A percentile compares a stretch with the other conserved stretches of the same genome.
Evolutionary conservation across 2,797 vertebrate genomes (phyloP).

Genomic region (Malacoctenus gilli): DNA sequence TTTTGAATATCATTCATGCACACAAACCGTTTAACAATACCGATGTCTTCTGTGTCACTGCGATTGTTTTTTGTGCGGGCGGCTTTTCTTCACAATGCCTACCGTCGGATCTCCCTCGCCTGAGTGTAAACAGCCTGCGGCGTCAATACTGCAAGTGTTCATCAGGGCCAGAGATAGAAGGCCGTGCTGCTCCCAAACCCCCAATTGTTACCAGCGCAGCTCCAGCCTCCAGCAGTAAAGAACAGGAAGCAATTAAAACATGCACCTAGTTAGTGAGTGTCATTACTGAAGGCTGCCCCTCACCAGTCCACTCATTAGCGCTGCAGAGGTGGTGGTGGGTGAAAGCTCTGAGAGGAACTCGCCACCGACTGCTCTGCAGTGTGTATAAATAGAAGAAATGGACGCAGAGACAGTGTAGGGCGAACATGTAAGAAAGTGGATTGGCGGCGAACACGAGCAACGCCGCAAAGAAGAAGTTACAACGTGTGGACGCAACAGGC

Average conservation of each 20-base stretch:
- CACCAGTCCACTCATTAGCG: slow-evolving; percentile 82
- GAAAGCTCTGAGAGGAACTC: slow-evolving; percentile 67
- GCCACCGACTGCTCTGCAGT: slow-evolving; percentile 44
- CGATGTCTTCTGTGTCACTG: too few relatives aligned
- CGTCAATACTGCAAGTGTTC: slow-evolving; percentile 63
- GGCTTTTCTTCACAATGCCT: slow-evolving; percentile 48
- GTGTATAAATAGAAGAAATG: slow-evolving; percentile 37
- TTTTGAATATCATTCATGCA: too few relatives aligned
- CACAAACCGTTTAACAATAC: too few relatives aligned
- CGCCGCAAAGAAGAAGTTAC: slow-evolving; percentile 3
- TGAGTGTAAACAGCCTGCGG: slow-evolving; percentile 54
- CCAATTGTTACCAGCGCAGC: slow-evolving; percentile 67
- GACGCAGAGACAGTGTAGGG: slow-evolving; percentile 19
- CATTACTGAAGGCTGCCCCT: slow-evolving; percentile 78
- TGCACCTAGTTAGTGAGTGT: slow-evolving; percentile 79
- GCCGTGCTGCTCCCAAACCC: slow-evolving; percentile 56
- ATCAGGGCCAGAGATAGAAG: slow-evolving; percentile 70
- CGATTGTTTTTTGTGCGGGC: too few relatives aligned
- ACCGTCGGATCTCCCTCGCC: too few relatives aligned
- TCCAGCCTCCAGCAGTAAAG: slow-evolving; percentile 79
- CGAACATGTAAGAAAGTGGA: slow-evolving; percentile 23
- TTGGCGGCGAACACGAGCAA: slow-evolving; percentile 12
- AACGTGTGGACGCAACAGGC: background rate
- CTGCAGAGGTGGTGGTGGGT: slow-evolving; percentile 65
- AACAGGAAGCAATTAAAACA: slow-evolving; percentile 87